phyloP scores from a whole-genome alignment of 2,797 vertebrate species.

The Chaetophractus vellerosus region DNA sequence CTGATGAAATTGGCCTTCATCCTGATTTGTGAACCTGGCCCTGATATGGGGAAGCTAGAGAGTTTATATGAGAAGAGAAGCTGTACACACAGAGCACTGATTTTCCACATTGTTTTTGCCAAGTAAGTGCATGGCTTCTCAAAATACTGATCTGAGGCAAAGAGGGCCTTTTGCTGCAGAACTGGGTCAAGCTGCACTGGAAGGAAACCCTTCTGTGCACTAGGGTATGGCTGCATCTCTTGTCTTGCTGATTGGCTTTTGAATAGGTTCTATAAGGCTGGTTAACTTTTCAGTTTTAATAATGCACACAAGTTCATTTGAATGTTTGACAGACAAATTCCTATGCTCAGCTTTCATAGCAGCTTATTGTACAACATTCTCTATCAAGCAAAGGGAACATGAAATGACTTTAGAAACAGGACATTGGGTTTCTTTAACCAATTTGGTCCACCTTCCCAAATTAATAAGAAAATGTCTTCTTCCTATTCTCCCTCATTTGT shows the following conservation, averaged over 20 bases:
- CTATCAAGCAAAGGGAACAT: background rate
- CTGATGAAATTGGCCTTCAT: background rate
- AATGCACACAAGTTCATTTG: constrained; percentile 51
- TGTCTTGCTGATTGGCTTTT: constrained; percentile 65
- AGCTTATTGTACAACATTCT: background rate
- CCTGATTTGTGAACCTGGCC: background rate
- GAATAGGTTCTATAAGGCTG: constrained; percentile 72
- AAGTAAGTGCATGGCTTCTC: background rate
- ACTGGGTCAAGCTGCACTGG: background rate
- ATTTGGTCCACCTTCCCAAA: background rate
- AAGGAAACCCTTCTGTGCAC: background rate
- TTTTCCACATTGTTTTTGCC: background rate
- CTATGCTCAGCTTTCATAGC: background rate
- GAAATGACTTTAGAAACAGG: constrained; percentile 47
- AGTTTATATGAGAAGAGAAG: background rate
- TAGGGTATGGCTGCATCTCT: background rate
- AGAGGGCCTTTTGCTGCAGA: background rate
- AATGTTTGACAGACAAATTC: constrained; percentile 50
- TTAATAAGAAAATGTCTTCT: constrained; percentile 41
- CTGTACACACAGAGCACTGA: background rate
- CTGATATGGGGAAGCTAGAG: background rate
- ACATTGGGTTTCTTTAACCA: background rate
- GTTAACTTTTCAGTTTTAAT: constrained; percentile 79
- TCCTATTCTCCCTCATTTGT: background rate
- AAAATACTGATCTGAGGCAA: constrained; percentile 18